Evolutionary conservation across 2,888 invertebrate genomes (phyloP).

Genomic region (Lycocerus yunnanus): DNA sequence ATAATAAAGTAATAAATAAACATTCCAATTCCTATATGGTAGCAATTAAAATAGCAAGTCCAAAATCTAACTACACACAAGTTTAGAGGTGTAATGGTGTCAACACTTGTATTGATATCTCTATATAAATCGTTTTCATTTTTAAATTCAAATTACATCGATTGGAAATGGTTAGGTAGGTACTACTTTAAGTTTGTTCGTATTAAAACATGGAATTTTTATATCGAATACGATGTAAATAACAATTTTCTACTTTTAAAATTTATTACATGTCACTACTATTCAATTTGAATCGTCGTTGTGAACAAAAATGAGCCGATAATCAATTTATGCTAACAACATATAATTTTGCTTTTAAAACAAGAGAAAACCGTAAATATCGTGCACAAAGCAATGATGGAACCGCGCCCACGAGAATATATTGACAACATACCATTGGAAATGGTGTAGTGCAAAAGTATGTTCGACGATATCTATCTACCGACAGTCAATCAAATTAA

Average conservation of each 20-base stretch:
- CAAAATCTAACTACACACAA: constrained; percentile 18
- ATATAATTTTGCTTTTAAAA: constrained; percentile 12
- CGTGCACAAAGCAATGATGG: constrained; percentile 24
- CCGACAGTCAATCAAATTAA: constrained; percentile 46
- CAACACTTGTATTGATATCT: constrained; percentile 9
- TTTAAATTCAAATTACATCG: not conserved
- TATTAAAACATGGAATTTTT: not conserved
- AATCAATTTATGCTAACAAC: not conserved
- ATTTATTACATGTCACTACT: not conserved
- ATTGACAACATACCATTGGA: constrained; percentile 29
- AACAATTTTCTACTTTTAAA: not conserved
- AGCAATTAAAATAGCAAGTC: constrained; percentile 28
- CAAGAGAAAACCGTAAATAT: constrained; percentile 24
- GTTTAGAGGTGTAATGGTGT: constrained; percentile 14
- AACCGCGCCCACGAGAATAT: constrained; percentile 31
- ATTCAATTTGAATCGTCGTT: not conserved
- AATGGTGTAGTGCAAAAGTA: constrained; percentile 37
- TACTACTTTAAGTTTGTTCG: not conserved
- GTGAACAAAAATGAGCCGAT: not conserved
- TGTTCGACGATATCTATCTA: constrained; percentile 34
- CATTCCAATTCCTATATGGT: constrained; percentile 25
- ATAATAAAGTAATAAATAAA: constrained; percentile 31
- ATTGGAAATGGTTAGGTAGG: not conserved
- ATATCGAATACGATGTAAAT: no score
- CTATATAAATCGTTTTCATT: not conserved